phyloP scores from a whole-genome alignment of 2,888 invertebrate species.

The Sussaba pulchella region DNA sequence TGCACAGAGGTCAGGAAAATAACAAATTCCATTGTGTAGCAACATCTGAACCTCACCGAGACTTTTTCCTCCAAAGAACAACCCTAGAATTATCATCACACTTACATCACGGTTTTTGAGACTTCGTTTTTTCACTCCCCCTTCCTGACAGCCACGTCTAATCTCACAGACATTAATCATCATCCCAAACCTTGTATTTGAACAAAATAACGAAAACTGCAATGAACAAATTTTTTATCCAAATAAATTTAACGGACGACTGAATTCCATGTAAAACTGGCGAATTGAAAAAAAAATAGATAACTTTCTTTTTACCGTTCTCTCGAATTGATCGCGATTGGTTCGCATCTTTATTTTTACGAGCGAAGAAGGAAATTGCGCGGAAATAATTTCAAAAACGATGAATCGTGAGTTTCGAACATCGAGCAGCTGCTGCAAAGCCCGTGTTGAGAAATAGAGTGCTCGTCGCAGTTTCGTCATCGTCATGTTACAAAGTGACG shows the following conservation, averaged over 20 bases:
- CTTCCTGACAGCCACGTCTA: too few species aligned
- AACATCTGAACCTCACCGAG: background rate
- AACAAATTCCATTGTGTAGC: slow-evolving; percentile 21
- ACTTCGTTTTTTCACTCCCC: background rate
- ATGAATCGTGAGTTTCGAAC: slow-evolving; percentile 35
- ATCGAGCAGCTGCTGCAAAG: background rate
- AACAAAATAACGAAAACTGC: too few species aligned
- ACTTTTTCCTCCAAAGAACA: background rate
- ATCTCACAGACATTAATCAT: too few species aligned
- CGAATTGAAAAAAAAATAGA: too few species aligned
- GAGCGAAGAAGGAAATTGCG: background rate
- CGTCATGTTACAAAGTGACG: slow-evolving; percentile 11
- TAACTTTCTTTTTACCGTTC: too few species aligned
- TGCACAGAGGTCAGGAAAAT: slow-evolving; percentile 13
- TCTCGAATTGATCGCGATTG: too few species aligned
- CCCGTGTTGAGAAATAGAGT: slow-evolving; percentile 10
- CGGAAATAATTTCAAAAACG: slow-evolving; percentile 10
- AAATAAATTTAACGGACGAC: too few species aligned
- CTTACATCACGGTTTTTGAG: background rate
- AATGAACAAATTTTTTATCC: too few species aligned
- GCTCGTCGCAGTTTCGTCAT: slow-evolving; percentile 18
- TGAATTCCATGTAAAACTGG: too few species aligned
- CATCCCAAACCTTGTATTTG: too few species aligned
- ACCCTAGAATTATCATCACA: background rate
- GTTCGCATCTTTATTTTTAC: slow-evolving; percentile 38